phyloP scores from a whole-genome alignment of 1,140 invertebrate species.

The Epicauta chinensis region DNA sequence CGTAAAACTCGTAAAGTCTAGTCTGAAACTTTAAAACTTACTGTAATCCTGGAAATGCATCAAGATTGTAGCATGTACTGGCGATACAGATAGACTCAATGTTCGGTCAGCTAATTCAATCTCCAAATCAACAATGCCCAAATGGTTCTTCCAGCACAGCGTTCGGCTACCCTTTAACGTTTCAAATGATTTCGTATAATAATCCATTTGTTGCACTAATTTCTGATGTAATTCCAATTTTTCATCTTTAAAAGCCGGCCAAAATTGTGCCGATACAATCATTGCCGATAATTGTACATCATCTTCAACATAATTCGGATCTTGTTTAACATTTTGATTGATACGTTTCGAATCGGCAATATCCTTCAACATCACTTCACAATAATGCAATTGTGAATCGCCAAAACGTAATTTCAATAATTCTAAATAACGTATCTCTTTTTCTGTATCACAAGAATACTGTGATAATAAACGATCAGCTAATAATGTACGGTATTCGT shows the following conservation, averaged over 20 bases:
- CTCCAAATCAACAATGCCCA: constrained; percentile 87
- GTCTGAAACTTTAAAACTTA: constrained; percentile 40
- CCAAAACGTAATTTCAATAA: constrained; percentile 93
- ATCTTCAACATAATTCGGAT: constrained; percentile 53
- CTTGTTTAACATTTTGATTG: constrained; percentile 79
- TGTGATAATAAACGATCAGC: constrained; percentile 88
- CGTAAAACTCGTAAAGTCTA: too few species aligned
- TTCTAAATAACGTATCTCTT: constrained; percentile 93
- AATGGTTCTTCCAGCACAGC: constrained; percentile 87
- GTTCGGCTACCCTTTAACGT: constrained; percentile 91
- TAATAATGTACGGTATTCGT: constrained; percentile 92
- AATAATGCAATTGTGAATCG: constrained; percentile 91
- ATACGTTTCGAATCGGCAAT: constrained; percentile 83
- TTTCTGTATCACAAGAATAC: constrained; percentile 81
- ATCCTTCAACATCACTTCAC: constrained; percentile 99
- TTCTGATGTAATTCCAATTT: constrained; percentile 77
- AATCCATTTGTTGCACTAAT: constrained; percentile 74
- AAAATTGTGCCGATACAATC: constrained; percentile 97
- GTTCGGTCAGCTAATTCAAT: constrained; percentile 81
- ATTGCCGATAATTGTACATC: constrained; percentile 72
- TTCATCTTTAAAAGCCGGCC: constrained; percentile 95
- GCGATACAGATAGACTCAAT: constrained; percentile 79
- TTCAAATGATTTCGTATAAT: constrained; percentile 89
- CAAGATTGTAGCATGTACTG: constrained; percentile 91
- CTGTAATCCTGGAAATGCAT: constrained; percentile 90